A percentile compares a stretch with the other conserved stretches of the same genome.
phyloP scores from a whole-genome alignment of 2,113 vertebrate species.

The Halcyon malimbica region DNA sequence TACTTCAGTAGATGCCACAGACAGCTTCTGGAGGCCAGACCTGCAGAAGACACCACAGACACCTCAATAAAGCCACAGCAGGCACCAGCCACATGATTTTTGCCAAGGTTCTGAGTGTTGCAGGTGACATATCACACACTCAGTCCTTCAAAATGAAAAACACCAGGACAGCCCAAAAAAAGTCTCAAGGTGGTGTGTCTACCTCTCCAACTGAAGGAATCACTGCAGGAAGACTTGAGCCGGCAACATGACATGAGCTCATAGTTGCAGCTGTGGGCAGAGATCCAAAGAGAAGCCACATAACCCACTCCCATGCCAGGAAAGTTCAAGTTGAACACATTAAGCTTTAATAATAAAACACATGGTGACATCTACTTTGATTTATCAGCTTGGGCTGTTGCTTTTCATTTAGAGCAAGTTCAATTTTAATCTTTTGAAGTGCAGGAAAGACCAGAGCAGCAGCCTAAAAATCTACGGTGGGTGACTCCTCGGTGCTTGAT shows the following conservation, averaged over 20 bases:
- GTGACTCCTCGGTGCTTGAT: fast-evolving
- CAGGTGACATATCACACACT: no score
- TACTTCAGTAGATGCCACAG: background rate
- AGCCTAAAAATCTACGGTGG: background rate
- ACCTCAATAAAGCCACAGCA: background rate
- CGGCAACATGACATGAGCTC: fast-evolving
- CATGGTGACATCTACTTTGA: fast-evolving
- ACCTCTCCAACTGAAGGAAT: background rate
- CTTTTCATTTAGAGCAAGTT: background rate
- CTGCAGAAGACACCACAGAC: background rate
- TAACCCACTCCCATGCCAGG: background rate
- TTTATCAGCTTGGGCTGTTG: background rate
- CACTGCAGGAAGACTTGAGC: background rate
- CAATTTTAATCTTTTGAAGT: background rate
- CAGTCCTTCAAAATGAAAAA: background rate
- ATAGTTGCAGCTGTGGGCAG: background rate
- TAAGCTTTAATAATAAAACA: background rate
- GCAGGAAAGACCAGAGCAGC: background rate
- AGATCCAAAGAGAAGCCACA: background rate
- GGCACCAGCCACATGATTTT: background rate
- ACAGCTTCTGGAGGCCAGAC: background rate
- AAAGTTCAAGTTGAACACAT: background rate
- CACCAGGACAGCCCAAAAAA: background rate
- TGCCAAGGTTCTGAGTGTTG: background rate
- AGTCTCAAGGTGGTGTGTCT: background rate